Percentiles rank a stretch among this genome's conserved stretches.
These are phyloP conservation scores for Cichladusa arquata DNA, from an alignment of 2,113 vertebrate genomes.

Conservation along the genomic window DNA sequence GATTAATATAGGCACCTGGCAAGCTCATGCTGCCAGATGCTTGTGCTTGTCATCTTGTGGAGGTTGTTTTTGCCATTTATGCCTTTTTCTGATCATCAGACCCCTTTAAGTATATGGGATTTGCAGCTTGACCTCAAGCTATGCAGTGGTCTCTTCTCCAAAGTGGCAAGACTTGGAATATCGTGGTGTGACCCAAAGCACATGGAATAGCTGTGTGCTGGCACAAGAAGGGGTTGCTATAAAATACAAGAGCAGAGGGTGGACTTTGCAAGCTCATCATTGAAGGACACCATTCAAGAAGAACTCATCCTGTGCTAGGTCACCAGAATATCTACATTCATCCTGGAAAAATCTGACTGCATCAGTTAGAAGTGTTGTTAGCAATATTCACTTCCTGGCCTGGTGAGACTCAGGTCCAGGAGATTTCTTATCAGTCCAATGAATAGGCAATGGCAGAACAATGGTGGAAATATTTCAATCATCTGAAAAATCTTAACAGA, in stretches of 20 bases:
- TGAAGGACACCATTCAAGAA: background rate
- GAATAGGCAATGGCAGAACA: conserved; percentile 16
- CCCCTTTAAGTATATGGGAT: background rate
- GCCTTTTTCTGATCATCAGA: background rate
- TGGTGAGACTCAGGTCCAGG: background rate
- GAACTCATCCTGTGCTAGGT: background rate
- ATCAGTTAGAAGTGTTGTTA: background rate
- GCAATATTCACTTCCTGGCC: background rate
- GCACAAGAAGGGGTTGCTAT: background rate
- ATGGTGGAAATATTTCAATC: background rate
- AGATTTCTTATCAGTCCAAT: background rate
- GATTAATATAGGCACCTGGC: conserved; percentile 15
- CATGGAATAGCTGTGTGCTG: background rate
- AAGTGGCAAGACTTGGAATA: background rate
- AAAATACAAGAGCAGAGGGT: background rate
- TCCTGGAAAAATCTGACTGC: background rate
- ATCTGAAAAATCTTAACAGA: background rate
- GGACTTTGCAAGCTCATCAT: background rate
- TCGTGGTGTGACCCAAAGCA: background rate
- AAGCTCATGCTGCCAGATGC: background rate
- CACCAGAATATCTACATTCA: background rate
- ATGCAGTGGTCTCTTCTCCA: background rate
- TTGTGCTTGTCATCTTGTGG: background rate
- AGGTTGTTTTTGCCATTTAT: background rate
- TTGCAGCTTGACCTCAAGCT: background rate